A percentile compares a stretch with the other conserved stretches of the same genome.
Conservation (phyloP, 2,888 invertebrate species). For the Agrochola lychnidis region DNA sequence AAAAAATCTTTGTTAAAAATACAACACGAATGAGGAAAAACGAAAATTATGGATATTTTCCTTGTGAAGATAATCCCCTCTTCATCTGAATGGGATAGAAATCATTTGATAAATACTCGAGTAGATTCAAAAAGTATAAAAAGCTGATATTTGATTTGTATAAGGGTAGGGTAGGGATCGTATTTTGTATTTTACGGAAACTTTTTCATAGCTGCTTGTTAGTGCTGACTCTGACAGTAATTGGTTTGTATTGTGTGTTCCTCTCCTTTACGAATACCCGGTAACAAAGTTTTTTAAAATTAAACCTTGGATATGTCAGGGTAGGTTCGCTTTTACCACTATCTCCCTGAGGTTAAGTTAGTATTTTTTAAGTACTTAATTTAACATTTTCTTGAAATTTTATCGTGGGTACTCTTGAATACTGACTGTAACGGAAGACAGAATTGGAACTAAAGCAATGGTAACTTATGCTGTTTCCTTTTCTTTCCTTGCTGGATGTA, state of each 20-base stretch:
- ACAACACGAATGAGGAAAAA: constrained; percentile 1
- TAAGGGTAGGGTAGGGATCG: neutral
- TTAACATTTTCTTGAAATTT: too few relatives aligned
- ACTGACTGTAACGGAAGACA: neutral
- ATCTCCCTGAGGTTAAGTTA: neutral
- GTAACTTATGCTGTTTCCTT: neutral
- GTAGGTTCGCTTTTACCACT: neutral
- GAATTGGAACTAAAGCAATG: too few relatives aligned
- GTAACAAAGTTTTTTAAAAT: neutral
- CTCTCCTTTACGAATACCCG: neutral
- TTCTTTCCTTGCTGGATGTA: too few relatives aligned
- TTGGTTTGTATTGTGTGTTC: neutral
- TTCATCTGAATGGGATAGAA: constrained; percentile 22
- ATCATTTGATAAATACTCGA: constrained; percentile 50
- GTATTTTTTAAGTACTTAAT: too few relatives aligned
- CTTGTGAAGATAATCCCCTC: constrained; percentile 37
- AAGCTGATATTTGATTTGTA: constrained; percentile 46
- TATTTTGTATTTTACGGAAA: constrained; percentile 13
- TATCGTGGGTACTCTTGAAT: too few relatives aligned
- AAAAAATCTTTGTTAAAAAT: constrained; percentile 25
- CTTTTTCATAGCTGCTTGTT: constrained; percentile 28
- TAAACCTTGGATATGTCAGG: neutral
- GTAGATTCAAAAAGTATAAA: constrained; percentile 22
- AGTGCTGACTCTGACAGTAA: constrained; percentile 13
- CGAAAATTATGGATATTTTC: constrained; percentile 33